These are phyloP conservation scores for Oreocharis arfaki DNA, from an alignment of 2,113 vertebrate species.

Conservation along the genomic window DNA sequence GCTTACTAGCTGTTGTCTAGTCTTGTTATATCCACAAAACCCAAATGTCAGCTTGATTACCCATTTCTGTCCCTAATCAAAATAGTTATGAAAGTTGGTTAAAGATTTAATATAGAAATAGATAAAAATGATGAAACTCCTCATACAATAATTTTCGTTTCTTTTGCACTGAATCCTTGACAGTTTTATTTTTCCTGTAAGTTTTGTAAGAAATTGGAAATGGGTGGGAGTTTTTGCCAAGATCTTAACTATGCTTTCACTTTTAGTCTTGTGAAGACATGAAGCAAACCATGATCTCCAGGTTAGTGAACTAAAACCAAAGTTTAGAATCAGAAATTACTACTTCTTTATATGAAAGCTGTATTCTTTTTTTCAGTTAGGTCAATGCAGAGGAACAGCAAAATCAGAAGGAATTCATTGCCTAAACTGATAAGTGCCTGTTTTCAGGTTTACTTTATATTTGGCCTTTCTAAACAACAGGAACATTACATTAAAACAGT, in stretches of 20 bases:
- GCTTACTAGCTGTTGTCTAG: not conserved
- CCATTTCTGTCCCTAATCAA: not conserved
- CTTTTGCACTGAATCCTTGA: not conserved
- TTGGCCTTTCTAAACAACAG: not conserved
- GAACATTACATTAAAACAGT: not conserved
- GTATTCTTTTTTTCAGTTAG: not conserved
- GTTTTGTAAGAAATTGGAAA: not conserved
- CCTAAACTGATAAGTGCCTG: not conserved
- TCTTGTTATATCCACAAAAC: not conserved
- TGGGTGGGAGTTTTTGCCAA: not conserved
- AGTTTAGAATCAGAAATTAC: not conserved
- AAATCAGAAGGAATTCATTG: not conserved
- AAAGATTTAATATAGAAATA: not conserved
- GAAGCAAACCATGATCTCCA: not conserved
- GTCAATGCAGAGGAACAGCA: not conserved
- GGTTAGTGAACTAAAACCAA: not conserved
- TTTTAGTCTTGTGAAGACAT: not conserved
- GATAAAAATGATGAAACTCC: not conserved
- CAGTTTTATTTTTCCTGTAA: not conserved
- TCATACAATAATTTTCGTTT: not conserved
- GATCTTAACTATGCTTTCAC: not conserved
- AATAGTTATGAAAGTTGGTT: not conserved
- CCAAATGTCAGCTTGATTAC: not conserved
- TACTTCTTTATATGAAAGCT: not conserved
- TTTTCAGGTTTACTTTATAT: not conserved